phyloP scores from a whole-genome alignment of 2,797 vertebrate species.

The Oryzias sinensis region DNA sequence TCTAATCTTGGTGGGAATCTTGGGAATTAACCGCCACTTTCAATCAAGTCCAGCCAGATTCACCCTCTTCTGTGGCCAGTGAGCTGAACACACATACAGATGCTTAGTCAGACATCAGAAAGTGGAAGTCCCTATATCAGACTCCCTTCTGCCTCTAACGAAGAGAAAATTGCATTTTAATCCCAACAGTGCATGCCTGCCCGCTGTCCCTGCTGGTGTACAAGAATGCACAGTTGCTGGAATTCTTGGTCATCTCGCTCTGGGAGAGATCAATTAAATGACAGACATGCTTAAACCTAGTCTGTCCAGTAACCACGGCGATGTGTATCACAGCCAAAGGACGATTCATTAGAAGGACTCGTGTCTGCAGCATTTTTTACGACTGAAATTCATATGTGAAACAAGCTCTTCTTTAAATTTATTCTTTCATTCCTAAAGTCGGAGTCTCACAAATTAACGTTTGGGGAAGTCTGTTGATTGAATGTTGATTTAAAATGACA shows the following conservation, averaged over 20 bases:
- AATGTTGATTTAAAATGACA: no score
- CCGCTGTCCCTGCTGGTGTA: slow-evolving; percentile 14
- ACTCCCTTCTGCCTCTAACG: slow-evolving; percentile 44
- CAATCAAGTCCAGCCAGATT: slow-evolving; percentile 74
- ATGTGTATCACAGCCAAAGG: slow-evolving; percentile 24
- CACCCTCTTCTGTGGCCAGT: slow-evolving; percentile 58
- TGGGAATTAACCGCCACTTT: slow-evolving; percentile 74
- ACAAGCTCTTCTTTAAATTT: no score
- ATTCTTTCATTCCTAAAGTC: no score
- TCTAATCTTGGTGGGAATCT: slow-evolving; percentile 68
- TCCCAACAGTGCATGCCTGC: slow-evolving; percentile 15
- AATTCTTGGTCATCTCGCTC: slow-evolving; percentile 24
- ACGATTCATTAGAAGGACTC: background rate
- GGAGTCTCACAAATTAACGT: no score
- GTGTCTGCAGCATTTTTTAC: background rate
- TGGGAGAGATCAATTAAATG: slow-evolving; percentile 66
- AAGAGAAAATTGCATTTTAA: slow-evolving; percentile 51
- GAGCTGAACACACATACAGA: slow-evolving; percentile 41
- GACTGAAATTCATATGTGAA: no score
- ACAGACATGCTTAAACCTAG: slow-evolving; percentile 43
- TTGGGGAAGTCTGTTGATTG: no score
- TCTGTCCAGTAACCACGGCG: slow-evolving; percentile 18
- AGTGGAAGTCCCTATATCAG: slow-evolving; percentile 45
- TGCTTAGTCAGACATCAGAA: slow-evolving; percentile 46
- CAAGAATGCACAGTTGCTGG: slow-evolving; percentile 2